Percentiles rank a stretch among this genome's conserved stretches.
phyloP scores from a whole-genome alignment of 2,888 invertebrate genomes.

The Acanthococcus lagerstroemiae region DNA sequence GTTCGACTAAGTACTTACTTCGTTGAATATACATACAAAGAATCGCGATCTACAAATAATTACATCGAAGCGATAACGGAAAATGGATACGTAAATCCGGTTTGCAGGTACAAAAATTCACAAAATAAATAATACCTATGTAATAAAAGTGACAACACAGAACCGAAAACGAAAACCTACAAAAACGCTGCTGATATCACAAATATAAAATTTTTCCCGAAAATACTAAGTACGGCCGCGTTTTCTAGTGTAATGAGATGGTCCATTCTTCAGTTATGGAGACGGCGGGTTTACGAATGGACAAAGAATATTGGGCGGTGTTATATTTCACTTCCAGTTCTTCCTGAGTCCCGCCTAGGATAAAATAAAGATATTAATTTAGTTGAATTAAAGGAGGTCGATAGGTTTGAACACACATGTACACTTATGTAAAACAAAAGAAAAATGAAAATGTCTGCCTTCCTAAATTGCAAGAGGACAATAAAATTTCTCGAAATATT shows the following conservation, averaged over 20 bases:
- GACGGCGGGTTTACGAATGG: slow-evolving; percentile 76
- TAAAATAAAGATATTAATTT: too few relatives aligned
- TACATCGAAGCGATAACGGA: too few relatives aligned
- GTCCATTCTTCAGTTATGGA: slow-evolving; percentile 70
- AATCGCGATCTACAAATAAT: too few relatives aligned
- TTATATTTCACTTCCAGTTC: slow-evolving; percentile 58
- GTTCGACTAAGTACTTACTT: too few relatives aligned
- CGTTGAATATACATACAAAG: too few relatives aligned
- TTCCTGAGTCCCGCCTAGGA: slow-evolving; percentile 50
- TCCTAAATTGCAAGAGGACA: too few relatives aligned
- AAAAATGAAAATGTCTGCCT: slow-evolving; percentile 5
- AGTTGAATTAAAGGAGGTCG: too few relatives aligned
- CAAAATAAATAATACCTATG: slow-evolving; percentile 2
- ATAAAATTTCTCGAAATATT: too few relatives aligned
- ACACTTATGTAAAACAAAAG: too few relatives aligned
- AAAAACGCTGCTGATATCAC: background rate
- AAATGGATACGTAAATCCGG: too few relatives aligned
- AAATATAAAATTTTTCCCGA: background rate
- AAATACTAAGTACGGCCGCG: too few relatives aligned
- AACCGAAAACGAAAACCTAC: background rate
- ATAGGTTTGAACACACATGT: too few relatives aligned
- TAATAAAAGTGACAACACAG: background rate
- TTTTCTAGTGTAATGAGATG: slow-evolving; percentile 43
- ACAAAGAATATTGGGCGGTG: slow-evolving; percentile 54
- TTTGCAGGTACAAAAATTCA: background rate